These are phyloP conservation scores for Notarius lentiginosus DNA, from an alignment of 2,113 vertebrate genomes.

Conservation along the genomic window DNA sequence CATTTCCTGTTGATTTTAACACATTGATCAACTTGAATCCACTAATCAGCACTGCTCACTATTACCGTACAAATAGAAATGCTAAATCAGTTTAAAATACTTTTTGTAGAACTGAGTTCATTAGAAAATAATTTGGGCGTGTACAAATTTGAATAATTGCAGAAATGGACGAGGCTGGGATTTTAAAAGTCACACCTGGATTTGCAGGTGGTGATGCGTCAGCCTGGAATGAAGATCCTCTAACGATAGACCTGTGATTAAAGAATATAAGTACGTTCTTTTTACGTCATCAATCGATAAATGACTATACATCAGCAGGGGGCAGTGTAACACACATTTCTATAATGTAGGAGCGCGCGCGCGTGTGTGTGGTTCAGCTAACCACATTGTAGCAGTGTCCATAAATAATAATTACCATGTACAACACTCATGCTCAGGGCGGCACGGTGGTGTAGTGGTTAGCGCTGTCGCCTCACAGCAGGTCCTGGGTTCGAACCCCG, in stretches of 20 bases:
- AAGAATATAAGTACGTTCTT: neutral
- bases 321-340: conserved; percentile 43
- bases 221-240: neutral
- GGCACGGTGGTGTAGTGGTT: no score
- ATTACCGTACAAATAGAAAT: neutral
- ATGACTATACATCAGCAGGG: conserved; percentile 38
- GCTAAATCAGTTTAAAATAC: neutral
- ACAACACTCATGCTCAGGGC: neutral
- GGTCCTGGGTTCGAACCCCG: no score
- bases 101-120: neutral
- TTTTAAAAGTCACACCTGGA: neutral
- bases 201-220: neutral
- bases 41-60: neutral
- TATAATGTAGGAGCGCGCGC: neutral
- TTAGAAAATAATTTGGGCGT: neutral
- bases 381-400: neutral
- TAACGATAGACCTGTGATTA: neutral
- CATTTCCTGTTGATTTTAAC: neutral
- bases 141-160: neutral
- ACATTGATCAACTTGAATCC: neutral
- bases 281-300: neutral
- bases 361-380: neutral
- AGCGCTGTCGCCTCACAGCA: no score
- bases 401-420: neutral
- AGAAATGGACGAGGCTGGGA: neutral